Evolutionary conservation across 1,140 invertebrate species (phyloP).

Genomic region (Mya arenaria): DNA sequence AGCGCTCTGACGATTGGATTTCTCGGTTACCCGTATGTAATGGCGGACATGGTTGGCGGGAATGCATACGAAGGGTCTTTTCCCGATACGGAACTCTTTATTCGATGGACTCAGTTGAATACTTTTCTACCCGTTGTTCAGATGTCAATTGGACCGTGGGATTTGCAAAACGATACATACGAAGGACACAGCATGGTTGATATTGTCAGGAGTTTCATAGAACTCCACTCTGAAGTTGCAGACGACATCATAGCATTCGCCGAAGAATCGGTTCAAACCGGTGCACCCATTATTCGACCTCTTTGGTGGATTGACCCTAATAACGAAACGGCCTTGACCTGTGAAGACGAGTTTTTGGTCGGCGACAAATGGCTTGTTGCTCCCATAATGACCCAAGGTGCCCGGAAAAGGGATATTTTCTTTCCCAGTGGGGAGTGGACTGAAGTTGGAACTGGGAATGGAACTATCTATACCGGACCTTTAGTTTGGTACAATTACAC

Average conservation of each 20-base stretch:
- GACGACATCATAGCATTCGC: slow-evolving; percentile 64
- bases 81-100: slow-evolving; percentile 91
- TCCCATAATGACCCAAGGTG: slow-evolving; percentile 88
- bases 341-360: slow-evolving; percentile 92
- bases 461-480: slow-evolving; percentile 83
- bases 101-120: slow-evolving; percentile 94
- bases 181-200: too few species aligned
- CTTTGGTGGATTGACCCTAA: slow-evolving; percentile 95
- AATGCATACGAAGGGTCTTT: slow-evolving; percentile 86
- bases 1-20: slow-evolving; percentile 91
- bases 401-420: slow-evolving; percentile 87
- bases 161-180: slow-evolving; percentile 89
- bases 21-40: slow-evolving; percentile 91
- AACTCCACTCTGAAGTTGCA: slow-evolving; percentile 86
- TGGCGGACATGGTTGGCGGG: slow-evolving; percentile 97
- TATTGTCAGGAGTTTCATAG: slow-evolving; percentile 86
- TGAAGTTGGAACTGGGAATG: slow-evolving; percentile 53
- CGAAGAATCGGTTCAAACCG: slow-evolving; percentile 56
- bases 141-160: slow-evolving; percentile 94
- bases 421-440: slow-evolving; percentile 69
- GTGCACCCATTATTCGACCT: slow-evolving; percentile 86
- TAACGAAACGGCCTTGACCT: slow-evolving; percentile 89
- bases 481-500: slow-evolving; percentile 86
- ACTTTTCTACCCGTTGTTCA: slow-evolving; percentile 94
- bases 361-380: slow-evolving; percentile 93